Percentiles rank a stretch among this genome's conserved stretches.
Evolutionary conservation across 92 coral and sea anemone species (phyloP).

Genomic region (Desmophyllum pertusum): DNA sequence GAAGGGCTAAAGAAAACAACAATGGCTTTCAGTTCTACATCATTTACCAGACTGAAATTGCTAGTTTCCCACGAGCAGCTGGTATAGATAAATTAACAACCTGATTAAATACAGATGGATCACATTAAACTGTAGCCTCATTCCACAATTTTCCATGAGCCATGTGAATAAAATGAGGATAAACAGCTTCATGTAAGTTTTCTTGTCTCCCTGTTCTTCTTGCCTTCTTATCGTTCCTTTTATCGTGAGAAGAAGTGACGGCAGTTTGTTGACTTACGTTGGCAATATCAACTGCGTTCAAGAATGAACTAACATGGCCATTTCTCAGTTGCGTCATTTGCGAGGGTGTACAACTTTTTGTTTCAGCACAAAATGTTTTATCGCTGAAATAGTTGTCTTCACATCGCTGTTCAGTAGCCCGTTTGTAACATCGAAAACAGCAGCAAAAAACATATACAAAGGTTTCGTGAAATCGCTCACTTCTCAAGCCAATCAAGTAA

Average conservation of each 20-base stretch:
- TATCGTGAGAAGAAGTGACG: background rate
- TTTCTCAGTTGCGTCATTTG: background rate
- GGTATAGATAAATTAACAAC: no score
- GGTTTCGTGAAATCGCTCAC: conserved; percentile 63
- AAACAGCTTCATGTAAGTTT: background rate
- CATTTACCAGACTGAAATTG: no score
- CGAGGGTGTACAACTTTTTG: background rate
- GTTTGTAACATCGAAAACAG: conserved; percentile 17
- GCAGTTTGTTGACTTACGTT: conserved; percentile 11
- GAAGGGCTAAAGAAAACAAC: no score
- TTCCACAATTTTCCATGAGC: conserved; percentile 31
- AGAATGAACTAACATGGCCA: background rate
- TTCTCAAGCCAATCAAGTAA: conserved; percentile 80
- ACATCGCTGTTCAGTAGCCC: background rate
- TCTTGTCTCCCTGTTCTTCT: conserved; percentile 14
- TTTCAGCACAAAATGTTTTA: background rate
- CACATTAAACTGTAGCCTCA: conserved; percentile 38
- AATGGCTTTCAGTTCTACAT: no score
- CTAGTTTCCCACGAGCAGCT: no score
- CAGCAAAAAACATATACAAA: conserved; percentile 58
- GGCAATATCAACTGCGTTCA: background rate
- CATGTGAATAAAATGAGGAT: conserved; percentile 33
- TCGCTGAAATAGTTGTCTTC: background rate
- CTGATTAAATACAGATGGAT: background rate
- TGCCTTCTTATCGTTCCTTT: background rate